A percentile compares a stretch with the other conserved stretches of the same genome.
phyloP scores from a whole-genome alignment of 2,113 vertebrate species.

The Lycaon pictus region DNA sequence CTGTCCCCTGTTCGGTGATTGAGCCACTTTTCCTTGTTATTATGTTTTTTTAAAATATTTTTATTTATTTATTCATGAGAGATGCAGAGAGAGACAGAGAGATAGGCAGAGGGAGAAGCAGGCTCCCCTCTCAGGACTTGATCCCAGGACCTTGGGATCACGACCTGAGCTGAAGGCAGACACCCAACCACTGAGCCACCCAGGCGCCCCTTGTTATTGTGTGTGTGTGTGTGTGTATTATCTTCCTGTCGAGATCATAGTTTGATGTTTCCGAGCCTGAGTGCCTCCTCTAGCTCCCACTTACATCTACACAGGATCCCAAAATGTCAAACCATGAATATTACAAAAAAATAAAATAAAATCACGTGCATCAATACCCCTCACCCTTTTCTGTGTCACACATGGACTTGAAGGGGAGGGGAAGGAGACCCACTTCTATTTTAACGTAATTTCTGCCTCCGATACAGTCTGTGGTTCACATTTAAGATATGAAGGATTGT shows the following conservation, averaged over 20 bases:
- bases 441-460: background rate
- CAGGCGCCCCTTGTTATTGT: background rate
- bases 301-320: conserved; percentile 56
- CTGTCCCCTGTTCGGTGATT: background rate
- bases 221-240: too few relatives aligned
- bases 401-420: background rate
- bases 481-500: background rate
- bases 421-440: background rate
- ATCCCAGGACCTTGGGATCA: too few relatives aligned
- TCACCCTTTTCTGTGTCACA: background rate
- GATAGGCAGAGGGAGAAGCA: too few relatives aligned
- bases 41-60: too few relatives aligned
- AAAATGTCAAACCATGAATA: conserved; percentile 62
- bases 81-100: too few relatives aligned
- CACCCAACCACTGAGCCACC: too few relatives aligned
- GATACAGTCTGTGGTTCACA: background rate
- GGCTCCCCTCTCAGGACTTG: too few relatives aligned
- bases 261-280: conserved; percentile 39
- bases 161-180: too few relatives aligned
- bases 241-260: background rate
- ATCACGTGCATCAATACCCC: background rate
- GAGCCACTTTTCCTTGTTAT: fast-evolving
- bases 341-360: conserved; percentile 25
- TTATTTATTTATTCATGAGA: too few relatives aligned
- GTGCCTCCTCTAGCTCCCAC: conserved; percentile 74